Conservation (phyloP, 2,888 invertebrate species). For the Drosophila differens region DNA sequence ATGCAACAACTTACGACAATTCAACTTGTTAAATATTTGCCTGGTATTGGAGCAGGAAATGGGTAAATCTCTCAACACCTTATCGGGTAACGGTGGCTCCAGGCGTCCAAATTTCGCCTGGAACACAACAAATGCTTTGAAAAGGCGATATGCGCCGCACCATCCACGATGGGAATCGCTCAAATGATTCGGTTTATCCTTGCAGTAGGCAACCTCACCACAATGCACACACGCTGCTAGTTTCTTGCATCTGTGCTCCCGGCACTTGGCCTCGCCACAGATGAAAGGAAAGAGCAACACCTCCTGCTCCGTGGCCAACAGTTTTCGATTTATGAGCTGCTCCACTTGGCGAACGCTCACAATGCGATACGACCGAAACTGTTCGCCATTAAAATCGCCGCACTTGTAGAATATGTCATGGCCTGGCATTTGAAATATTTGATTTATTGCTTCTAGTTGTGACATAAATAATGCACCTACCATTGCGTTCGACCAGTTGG, state of each 20-base stretch:
- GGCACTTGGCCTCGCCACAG: conserved; percentile 87
- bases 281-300: conserved; percentile 89
- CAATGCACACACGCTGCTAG: conserved; percentile 87
- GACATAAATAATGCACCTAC: conserved; percentile 76
- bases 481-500: conserved; percentile 87
- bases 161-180: conserved; percentile 86
- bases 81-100: conserved; percentile 87
- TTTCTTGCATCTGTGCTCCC: conserved; percentile 86
- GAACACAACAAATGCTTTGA: conserved; percentile 87
- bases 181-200: conserved; percentile 86
- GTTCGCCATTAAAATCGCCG: conserved; percentile 86
- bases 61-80: conserved; percentile 82
- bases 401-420: conserved; percentile 86
- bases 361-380: conserved; percentile 88
- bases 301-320: conserved; percentile 90
- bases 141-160: conserved; percentile 88
- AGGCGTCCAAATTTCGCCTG: conserved; percentile 88
- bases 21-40: conserved; percentile 75
- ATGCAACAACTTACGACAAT: conserved; percentile 63
- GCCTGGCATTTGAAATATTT: conserved; percentile 80
- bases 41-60: conserved; percentile 73
- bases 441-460: neutral
- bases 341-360: conserved; percentile 88
- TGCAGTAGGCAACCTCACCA: conserved; percentile 88
- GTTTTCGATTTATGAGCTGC: conserved; percentile 86